A percentile compares a stretch with the other conserved stretches of the same genome.
Conservation (phyloP, 1,140 invertebrate species). For the Teleopsis dalmanni region DNA sequence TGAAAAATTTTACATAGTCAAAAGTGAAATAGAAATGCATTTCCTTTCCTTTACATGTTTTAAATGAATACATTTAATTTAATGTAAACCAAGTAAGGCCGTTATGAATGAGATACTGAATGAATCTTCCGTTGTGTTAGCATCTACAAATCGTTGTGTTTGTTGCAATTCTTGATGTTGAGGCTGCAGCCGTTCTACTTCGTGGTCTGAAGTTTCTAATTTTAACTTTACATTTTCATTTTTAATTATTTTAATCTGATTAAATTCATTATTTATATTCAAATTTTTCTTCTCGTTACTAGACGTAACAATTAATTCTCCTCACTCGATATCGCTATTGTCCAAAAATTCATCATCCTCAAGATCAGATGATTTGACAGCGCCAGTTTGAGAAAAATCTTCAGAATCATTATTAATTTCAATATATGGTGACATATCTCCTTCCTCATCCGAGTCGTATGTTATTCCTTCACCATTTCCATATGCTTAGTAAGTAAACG, state of each 20-base stretch:
- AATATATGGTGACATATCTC: constrained; percentile 5
- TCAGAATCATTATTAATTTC: constrained; percentile 10
- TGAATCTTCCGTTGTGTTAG: constrained; percentile 25
- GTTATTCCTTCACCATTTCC: constrained; percentile 30
- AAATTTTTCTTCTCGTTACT: constrained; percentile 4
- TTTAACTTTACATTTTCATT: not conserved
- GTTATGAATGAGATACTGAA: constrained; percentile 42
- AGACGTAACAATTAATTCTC: constrained; percentile 14
- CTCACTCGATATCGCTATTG: constrained; percentile 41
- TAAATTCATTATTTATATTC: not conserved
- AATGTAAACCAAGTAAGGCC: constrained; percentile 39
- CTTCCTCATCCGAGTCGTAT: constrained; percentile 34
- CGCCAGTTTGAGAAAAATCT: constrained; percentile 13
- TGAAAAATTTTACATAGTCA: too few relatives aligned
- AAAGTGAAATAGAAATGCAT: too few relatives aligned
- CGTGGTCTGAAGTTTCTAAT: not conserved
- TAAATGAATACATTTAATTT: not conserved
- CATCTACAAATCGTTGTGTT: not conserved
- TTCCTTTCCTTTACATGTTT: too few relatives aligned
- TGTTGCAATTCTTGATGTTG: constrained; percentile 6
- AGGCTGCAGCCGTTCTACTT: too few relatives aligned
- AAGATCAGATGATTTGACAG: constrained; percentile 26
- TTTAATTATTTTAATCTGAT: too few relatives aligned
- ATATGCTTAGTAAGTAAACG: too few relatives aligned
- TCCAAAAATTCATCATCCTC: constrained; percentile 30